A percentile compares a stretch with the other conserved stretches of the same genome.
These are phyloP conservation scores for Drosophila infuscata DNA, from an alignment of 2,888 invertebrate genomes.

Conservation along the genomic window DNA sequence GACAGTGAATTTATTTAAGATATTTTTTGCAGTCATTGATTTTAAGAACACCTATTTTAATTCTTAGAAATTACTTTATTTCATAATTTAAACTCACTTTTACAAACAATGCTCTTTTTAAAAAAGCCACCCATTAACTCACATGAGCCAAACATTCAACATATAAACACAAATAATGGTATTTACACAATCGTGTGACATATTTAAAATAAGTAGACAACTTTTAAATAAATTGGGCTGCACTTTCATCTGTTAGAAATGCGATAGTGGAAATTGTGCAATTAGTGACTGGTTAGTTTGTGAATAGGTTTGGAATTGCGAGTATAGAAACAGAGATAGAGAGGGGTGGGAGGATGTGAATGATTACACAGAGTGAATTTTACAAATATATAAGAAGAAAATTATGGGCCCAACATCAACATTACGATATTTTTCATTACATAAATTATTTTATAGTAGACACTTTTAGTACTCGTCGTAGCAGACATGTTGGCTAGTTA, in stretches of 20 bases:
- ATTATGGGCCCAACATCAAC: constrained; percentile 83
- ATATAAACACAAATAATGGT: constrained; percentile 10
- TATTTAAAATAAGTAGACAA: background rate
- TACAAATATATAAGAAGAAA: constrained; percentile 50
- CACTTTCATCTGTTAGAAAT: constrained; percentile 15
- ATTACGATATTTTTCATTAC: constrained; percentile 85
- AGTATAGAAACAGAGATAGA: constrained; percentile 13
- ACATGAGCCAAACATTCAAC: constrained; percentile 10
- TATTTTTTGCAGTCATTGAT: background rate
- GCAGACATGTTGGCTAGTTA: constrained; percentile 72
- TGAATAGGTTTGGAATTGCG: constrained; percentile 33
- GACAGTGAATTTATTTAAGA: background rate
- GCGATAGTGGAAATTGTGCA: constrained; percentile 52
- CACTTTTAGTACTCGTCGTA: constrained; percentile 71
- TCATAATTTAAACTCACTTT: background rate
- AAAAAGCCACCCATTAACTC: background rate
- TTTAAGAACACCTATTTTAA: fast-evolving
- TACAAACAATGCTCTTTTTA: background rate
- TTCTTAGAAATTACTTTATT: background rate
- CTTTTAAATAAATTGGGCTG: constrained; percentile 8
- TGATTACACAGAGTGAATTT: constrained; percentile 49
- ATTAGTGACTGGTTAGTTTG: constrained; percentile 27
- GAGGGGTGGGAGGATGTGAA: constrained; percentile 30
- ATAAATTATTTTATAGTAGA: constrained; percentile 84
- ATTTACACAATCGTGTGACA: constrained; percentile 15